These are phyloP conservation scores for Trachelipus rathkii DNA, from an alignment of 1,140 invertebrate genomes.

Conservation along the genomic window DNA sequence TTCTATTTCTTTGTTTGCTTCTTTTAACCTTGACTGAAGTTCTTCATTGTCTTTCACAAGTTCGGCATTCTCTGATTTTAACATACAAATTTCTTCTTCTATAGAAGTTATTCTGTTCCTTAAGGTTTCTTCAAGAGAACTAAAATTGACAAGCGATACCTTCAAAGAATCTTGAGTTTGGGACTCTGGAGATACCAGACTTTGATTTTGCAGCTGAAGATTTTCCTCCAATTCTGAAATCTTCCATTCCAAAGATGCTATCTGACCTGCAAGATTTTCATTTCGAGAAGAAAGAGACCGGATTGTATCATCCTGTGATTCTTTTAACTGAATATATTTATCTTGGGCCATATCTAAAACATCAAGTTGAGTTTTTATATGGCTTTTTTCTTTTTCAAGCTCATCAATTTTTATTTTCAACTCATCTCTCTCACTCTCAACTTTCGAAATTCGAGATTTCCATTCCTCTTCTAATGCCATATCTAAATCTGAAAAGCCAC, in stretches of 20 bases:
- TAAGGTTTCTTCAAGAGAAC: constrained; percentile 24
- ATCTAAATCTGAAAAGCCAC: constrained; percentile 53
- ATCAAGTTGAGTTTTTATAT: constrained; percentile 57
- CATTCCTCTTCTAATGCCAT: constrained; percentile 49
- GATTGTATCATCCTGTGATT: constrained; percentile 67
- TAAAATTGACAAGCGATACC: neutral
- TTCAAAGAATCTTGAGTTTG: neutral
- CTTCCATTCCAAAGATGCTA: constrained; percentile 50
- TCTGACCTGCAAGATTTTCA: constrained; percentile 61
- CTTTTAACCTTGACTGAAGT: constrained; percentile 35
- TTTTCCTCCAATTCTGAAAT: constrained; percentile 56
- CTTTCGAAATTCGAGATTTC: constrained; percentile 35
- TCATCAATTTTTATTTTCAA: constrained; percentile 39
- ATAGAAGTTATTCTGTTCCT: constrained; percentile 19
- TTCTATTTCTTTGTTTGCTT: constrained; percentile 32
- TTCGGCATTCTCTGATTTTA: constrained; percentile 38
- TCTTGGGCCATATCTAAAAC: constrained; percentile 71
- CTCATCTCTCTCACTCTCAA: constrained; percentile 36
- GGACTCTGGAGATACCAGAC: neutral
- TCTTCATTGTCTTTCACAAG: constrained; percentile 27
- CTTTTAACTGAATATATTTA: constrained; percentile 69
- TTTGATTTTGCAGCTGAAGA: neutral
- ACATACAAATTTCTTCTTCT: constrained; percentile 25
- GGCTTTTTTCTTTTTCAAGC: constrained; percentile 46
- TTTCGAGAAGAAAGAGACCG: constrained; percentile 65